Percentiles rank a stretch among this genome's conserved stretches.
These are phyloP conservation scores for Tachina fera DNA, from an alignment of 2,888 invertebrate species.

Conservation along the genomic window DNA sequence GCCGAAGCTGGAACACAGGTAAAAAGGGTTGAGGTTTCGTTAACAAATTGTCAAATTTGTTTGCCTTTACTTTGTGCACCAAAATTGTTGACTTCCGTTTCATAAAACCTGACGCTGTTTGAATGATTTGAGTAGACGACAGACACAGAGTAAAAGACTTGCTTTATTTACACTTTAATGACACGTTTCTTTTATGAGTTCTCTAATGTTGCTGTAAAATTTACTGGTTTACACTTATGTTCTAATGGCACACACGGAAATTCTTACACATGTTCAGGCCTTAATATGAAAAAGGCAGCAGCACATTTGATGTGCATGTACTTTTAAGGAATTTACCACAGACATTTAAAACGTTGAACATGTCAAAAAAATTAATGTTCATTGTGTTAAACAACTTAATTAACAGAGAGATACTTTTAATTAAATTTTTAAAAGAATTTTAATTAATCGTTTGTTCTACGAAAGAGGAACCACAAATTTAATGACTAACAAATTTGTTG, in stretches of 20 bases:
- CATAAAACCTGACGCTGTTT: constrained; percentile 60
- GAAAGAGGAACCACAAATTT: neutral
- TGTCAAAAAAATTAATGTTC: constrained; percentile 47
- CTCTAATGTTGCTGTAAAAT: constrained; percentile 1
- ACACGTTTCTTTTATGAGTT: constrained; percentile 43
- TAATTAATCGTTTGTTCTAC: constrained; percentile 2
- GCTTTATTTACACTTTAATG: constrained; percentile 44
- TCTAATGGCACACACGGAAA: neutral
- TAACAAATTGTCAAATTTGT: constrained; percentile 66
- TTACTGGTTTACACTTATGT: neutral
- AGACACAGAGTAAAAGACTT: constrained; percentile 11
- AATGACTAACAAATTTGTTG: neutral
- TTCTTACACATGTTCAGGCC: neutral
- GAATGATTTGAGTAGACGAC: constrained; percentile 15
- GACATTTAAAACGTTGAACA: constrained; percentile 13
- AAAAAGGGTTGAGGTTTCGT: constrained; percentile 20
- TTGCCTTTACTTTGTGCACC: constrained; percentile 19
- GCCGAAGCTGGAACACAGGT: constrained; percentile 30
- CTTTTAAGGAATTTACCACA: neutral
- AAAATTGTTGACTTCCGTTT: constrained; percentile 53
- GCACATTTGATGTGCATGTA: neutral
- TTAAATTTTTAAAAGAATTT: constrained; percentile 29
- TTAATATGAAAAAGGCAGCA: neutral
- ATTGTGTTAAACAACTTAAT: constrained; percentile 58
- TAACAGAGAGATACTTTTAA: constrained; percentile 53